Base-by-base conservation (phyloP, 2,888 invertebrate genomes). In the Emesis furor region DNA sequence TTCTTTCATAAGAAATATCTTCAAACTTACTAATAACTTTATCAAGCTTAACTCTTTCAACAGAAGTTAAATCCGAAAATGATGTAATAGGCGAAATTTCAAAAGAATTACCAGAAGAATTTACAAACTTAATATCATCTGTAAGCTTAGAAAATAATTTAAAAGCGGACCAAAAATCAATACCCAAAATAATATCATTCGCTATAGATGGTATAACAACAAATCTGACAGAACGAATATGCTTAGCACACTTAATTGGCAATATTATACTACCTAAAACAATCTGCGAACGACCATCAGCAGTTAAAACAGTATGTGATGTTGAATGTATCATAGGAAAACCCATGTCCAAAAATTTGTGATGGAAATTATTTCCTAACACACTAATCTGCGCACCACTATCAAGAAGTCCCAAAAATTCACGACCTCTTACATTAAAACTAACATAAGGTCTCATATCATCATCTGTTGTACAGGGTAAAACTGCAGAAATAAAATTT, bases 121-220 rank as follows among this genome's bases (percentile, higher is more conserved):
- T 51, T 51, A 51, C 51, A 51, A 51, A 51, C 10, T 51, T 10
- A 51, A 51, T 51, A 10, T 51, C 51, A 10, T 10, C 14, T 14
- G 51, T 10, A 7, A 51, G 14, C 0, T 7, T 51, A 65, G 65
- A 39, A 75, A 65, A 30, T 35, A 65, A 65, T 72, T 74, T 51
- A 59, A 79, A 79, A 69, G 69, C 37, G 12, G 59, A 59, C 79
- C 79, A 79, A 46, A 79, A 79, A 71, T 79, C 71, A 32, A 78
- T 78, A 68, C 78, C 78, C 14, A 78, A 73, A 14, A 78, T 46
- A 6, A 78, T 35, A 46, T 69, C 37, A 6, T 51, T 59, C 1
- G 74, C 37, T 39, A 79, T 42, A 10, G n/a, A 71, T 4, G 75
- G 79, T 46, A 79, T 62, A 0, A 79, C 75, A 65, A 39, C 71